Evolutionary conservation across 1,140 invertebrate genomes (phyloP), one percentile per base, ranked within the genome.

Genomic region (Bombus sylvicola): DNA sequence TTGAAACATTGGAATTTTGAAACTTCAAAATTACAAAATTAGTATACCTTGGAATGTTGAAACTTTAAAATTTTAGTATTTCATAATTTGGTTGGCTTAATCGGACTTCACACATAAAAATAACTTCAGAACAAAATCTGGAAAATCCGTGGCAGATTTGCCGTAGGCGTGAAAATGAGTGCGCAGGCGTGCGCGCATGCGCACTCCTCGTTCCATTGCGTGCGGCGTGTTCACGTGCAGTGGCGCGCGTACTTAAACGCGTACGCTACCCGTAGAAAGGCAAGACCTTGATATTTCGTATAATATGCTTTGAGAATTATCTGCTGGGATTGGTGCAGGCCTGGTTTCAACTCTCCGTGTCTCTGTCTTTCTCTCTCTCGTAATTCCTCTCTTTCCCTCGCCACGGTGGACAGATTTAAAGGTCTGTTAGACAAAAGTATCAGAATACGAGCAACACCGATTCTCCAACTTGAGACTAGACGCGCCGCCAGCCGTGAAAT

Each of bases 271-370:
- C 84, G 87, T 92, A 92, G 91, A 92, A 92, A 92, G 92, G 91
- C 88, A 89, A 92, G 92, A 79, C 92, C 92, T 92, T 92, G 92
- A 92, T 92, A 92, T 92, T 92, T 92, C 89, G 92, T 92, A 89
- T 92, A 92, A 92, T 92, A 88, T 89, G 89, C 87, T 91, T 91
- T 89, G 85, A 92, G 91, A 90, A 92, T 92, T 91, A 92, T 91
- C 88, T 87, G 87, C 76, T 72, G 81, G 88, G 85, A 91, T 91
- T 88, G 84, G 86, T 88, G 74, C 83, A 88, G 76, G 81, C 83
- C 88, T 91, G 88, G 87, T 91, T 89, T 89, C 87, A 89, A 68
- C 68, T 91, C 72, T 84, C 86, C 53, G 62, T 53, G 1, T 71
- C 59, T 59, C 64, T 73, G 10, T 37, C 69, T 83, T 34, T 73